phyloP scores from a whole-genome alignment of 1,140 invertebrate genomes.

The Manduca sexta region DNA sequence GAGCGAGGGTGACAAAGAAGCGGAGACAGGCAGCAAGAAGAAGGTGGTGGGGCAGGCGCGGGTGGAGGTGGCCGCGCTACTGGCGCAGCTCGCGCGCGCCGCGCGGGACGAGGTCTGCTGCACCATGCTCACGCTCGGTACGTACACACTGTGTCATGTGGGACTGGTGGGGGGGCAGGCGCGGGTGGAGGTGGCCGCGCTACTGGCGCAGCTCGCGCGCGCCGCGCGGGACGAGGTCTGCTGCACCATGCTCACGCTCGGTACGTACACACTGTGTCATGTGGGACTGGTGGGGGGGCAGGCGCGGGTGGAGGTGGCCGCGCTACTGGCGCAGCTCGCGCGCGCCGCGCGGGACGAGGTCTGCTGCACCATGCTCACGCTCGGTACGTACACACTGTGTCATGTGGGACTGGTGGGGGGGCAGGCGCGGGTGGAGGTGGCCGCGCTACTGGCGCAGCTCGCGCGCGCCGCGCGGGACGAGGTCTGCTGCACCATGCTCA shows the following conservation, averaged over 20 bases:
- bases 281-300: no score
- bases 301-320: constrained; percentile 70
- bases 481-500: no score
- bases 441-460: no score
- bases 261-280: constrained; percentile 25
- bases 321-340: constrained; percentile 81
- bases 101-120: no score
- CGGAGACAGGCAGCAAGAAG: no score
- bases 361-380: constrained; percentile 53
- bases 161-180: constrained; percentile 86
- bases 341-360: constrained; percentile 78
- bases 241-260: constrained; percentile 56
- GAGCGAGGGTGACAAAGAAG: no score
- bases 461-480: no score
- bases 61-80: constrained; percentile 24
- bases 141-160: no score
- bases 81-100: no score
- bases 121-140: no score
- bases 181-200: constrained; percentile 82
- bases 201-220: constrained; percentile 80
- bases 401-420: no score
- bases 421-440: no score
- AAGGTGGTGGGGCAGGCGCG: constrained; percentile 1
- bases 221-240: constrained; percentile 78
- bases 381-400: constrained; percentile 35